Percentiles rank a stretch among this genome's conserved stretches.
Conservation (phyloP, 2,797 vertebrate genomes). For the Anguilla marmorata region DNA sequence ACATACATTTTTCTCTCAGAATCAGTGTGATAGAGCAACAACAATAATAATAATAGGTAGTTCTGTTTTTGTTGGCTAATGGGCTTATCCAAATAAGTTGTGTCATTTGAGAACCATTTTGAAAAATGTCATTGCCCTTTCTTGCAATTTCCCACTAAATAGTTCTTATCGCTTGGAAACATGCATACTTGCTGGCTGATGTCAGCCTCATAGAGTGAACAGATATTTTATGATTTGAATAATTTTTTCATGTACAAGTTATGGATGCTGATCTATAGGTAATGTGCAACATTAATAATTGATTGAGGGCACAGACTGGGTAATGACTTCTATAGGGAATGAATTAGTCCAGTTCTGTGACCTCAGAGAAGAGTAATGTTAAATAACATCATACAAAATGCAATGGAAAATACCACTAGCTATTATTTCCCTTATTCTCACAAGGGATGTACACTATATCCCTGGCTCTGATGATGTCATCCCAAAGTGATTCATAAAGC, state of each 20-base stretch:
- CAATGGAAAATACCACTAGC: not conserved
- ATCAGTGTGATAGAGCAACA: not conserved
- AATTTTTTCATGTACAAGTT: constrained; percentile 11
- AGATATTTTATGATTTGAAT: not conserved
- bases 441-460: constrained; percentile 38
- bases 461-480: constrained; percentile 41
- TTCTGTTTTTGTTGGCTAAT: constrained; percentile 55
- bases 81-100: constrained; percentile 44
- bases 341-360: not conserved
- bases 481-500: constrained; percentile 48
- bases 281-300: not conserved
- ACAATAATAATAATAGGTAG: constrained; percentile 44
- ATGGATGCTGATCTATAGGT: not conserved
- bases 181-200: constrained; percentile 61
- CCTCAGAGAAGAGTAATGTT: not conserved
- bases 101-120: constrained; percentile 59
- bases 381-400: not conserved
- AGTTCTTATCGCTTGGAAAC: constrained; percentile 75
- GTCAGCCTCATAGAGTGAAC: constrained; percentile 43
- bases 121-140: constrained; percentile 59
- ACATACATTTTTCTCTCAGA: not conserved
- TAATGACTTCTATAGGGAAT: not conserved
- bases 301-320: not conserved
- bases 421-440: not conserved
- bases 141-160: constrained; percentile 64